Conservation (phyloP, 2,797 vertebrate species). For the Parauchenoglanis ngamensis region DNA sequence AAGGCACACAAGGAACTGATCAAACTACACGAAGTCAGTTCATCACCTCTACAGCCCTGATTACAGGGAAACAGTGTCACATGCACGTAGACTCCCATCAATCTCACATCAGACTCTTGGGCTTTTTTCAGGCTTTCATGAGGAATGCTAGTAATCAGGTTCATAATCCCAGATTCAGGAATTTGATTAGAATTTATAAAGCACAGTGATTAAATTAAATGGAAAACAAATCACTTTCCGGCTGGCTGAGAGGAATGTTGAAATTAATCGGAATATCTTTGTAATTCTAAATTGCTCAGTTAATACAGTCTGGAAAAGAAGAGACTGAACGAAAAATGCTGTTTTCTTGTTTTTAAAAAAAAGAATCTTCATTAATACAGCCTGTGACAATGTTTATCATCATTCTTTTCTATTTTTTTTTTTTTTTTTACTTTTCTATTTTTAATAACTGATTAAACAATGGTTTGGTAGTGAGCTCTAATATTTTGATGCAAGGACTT, state of each 20-base stretch:
- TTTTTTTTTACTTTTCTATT: no score
- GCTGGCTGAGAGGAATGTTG: neutral
- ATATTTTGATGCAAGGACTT: no score
- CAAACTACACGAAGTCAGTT: slow-evolving; percentile 17
- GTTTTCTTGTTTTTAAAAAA: no score
- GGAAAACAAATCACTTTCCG: neutral
- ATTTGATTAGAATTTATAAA: neutral
- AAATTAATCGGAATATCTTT: neutral
- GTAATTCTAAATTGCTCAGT: neutral
- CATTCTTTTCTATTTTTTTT: no score
- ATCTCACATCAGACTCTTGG: neutral
- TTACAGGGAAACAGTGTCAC: slow-evolving; percentile 13
- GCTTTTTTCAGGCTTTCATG: neutral
- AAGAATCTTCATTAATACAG: no score
- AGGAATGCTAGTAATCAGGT: neutral
- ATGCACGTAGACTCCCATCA: neutral
- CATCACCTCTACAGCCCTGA: slow-evolving; percentile 14
- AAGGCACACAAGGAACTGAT: slow-evolving; percentile 26
- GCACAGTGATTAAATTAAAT: neutral
- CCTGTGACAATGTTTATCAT: no score
- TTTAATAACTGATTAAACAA: no score
- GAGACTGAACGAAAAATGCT: no score
- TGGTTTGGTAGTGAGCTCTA: no score
- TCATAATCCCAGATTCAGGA: neutral
- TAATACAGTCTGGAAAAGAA: no score